Conservation (phyloP, 2,113 vertebrate genomes). For the Mus pahari region DNA sequence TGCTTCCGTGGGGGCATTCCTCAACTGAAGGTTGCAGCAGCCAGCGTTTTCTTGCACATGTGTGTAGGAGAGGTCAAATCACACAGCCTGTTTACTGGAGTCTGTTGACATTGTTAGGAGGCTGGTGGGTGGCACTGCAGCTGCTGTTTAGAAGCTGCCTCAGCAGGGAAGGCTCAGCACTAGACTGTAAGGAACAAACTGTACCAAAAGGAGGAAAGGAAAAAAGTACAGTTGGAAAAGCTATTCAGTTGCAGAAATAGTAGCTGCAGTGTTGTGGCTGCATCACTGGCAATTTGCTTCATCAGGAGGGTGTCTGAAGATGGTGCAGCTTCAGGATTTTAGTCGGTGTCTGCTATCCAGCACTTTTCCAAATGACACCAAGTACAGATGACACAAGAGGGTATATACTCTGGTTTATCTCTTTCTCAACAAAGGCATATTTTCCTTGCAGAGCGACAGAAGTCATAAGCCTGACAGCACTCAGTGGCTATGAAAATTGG, state of each 20-base stretch:
- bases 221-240: neutral
- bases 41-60: neutral
- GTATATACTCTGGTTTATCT: neutral
- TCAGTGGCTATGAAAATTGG: neutral
- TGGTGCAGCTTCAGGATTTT: neutral
- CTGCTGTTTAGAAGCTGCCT: conserved; percentile 68
- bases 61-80: conserved; percentile 15
- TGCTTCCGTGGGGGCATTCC: neutral
- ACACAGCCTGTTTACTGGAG: conserved; percentile 45
- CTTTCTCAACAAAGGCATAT: neutral
- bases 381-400: neutral
- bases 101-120: conserved; percentile 45
- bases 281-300: neutral
- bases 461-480: neutral
- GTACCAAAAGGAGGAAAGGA: neutral
- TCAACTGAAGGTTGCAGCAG: conserved; percentile 12
- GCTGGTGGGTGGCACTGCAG: conserved; percentile 67
- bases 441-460: neutral
- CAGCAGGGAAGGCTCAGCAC: conserved; percentile 33
- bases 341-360: neutral
- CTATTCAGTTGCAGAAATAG: neutral
- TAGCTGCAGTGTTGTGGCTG: neutral
- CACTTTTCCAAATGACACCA: neutral
- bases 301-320: neutral
- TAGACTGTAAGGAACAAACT: conserved; percentile 53